Evolutionary conservation across 2,888 invertebrate species (phyloP).

Genomic region (Campoplex capitator): DNA sequence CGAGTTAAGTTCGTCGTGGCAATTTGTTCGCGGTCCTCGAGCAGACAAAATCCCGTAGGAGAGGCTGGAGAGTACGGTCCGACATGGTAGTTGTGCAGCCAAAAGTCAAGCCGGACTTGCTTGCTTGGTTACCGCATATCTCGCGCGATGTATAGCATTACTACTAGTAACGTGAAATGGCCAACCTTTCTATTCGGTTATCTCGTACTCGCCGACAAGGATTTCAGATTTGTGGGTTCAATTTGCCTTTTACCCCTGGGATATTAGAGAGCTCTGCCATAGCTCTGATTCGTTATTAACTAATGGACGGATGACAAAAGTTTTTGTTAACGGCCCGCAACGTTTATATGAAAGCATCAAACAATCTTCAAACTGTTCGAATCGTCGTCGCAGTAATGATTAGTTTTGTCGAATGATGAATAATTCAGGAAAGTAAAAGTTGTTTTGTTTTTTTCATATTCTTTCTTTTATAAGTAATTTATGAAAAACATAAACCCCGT

Average conservation of each 20-base stretch:
- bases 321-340: not conserved
- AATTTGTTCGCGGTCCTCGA: conserved; percentile 65
- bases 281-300: conserved; percentile 11
- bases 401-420: not conserved
- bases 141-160: conserved; percentile 17
- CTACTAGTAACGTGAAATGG: conserved; percentile 19
- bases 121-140: conserved; percentile 57
- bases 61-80: conserved; percentile 21
- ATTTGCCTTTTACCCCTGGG: conserved; percentile 41
- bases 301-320: not conserved
- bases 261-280: conserved; percentile 19
- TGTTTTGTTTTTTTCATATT: not conserved
- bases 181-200: conserved; percentile 57
- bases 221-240: conserved; percentile 44
- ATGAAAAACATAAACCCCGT: not conserved
- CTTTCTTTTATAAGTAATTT: not conserved
- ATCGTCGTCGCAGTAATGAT: not conserved
- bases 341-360: not conserved
- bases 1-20: conserved; percentile 62
- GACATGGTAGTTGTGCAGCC: conserved; percentile 43
- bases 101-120: conserved; percentile 61
- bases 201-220: conserved; percentile 49
- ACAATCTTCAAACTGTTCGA: not conserved
- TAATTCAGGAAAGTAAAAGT: not conserved
- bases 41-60: conserved; percentile 58